Evolutionary conservation across 2,113 vertebrate species (phyloP).

Genomic region (Apistogramma diplotaenia): DNA sequence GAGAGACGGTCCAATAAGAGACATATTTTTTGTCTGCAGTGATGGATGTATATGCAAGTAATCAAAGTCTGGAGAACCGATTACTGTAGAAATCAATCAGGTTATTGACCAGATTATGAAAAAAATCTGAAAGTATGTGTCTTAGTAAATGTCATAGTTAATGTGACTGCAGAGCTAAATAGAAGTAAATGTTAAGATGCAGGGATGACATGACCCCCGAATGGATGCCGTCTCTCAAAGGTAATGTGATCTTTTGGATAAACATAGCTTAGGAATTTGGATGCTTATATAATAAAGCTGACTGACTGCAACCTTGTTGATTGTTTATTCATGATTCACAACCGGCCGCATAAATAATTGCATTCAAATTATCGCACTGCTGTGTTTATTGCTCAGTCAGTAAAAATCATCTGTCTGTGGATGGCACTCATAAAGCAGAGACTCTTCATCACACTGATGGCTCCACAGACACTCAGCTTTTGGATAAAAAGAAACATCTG

Average conservation of each 20-base stretch:
- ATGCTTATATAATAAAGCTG: neutral
- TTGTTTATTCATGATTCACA: conserved; percentile 8
- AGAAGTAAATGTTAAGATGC: neutral
- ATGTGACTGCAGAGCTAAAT: neutral
- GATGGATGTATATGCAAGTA: neutral
- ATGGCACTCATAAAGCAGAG: neutral
- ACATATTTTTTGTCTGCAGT: neutral
- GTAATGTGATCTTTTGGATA: neutral
- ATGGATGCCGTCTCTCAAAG: neutral
- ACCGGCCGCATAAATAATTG: neutral
- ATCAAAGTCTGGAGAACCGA: neutral
- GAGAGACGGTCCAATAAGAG: neutral
- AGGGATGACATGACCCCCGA: neutral
- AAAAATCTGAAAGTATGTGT: neutral
- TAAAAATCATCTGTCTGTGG: neutral
- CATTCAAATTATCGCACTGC: neutral
- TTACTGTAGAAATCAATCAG: neutral
- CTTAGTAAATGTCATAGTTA: neutral
- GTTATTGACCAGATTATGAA: neutral
- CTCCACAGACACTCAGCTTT: neutral
- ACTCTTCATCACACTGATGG: neutral
- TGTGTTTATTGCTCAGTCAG: neutral
- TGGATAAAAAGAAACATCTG: neutral
- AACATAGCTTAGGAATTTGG: neutral
- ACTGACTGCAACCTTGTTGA: neutral